Evolutionary conservation across 2,888 invertebrate species (phyloP).

Genomic region (Belgica antarctica): DNA sequence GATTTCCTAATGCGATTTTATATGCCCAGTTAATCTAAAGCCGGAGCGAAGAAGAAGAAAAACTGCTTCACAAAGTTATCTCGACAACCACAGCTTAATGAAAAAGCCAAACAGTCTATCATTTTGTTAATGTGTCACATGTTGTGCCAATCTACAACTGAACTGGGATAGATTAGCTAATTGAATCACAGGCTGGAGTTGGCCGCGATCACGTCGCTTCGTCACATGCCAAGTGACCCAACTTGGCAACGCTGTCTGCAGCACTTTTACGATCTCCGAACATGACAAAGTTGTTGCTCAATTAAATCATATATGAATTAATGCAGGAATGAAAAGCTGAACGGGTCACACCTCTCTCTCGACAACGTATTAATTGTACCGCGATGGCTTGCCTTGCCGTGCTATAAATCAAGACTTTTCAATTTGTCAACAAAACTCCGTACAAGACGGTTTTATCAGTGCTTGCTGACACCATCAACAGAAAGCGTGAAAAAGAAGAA

Average conservation of each 20-base stretch:
- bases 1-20: background rate
- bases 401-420: slow-evolving; percentile 12
- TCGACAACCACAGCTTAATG: background rate
- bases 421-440: background rate
- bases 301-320: slow-evolving; percentile 1
- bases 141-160: background rate
- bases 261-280: background rate
- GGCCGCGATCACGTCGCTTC: too few species aligned
- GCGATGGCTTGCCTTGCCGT: background rate
- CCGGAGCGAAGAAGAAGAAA: background rate
- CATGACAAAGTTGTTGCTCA: background rate
- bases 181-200: too few species aligned
- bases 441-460: background rate
- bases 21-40: slow-evolving; percentile 4
- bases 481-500: too few species aligned
- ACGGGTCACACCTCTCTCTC: background rate
- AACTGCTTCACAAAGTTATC: slow-evolving; percentile 2
- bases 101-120: background rate
- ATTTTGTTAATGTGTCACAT: slow-evolving; percentile 17
- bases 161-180: background rate
- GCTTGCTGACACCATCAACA: background rate
- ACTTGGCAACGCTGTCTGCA: background rate
- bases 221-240: too few species aligned
- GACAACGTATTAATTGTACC: background rate
- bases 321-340: slow-evolving; percentile 2